Base-by-base conservation (phyloP, 2,888 invertebrate species). In the Volucella bombylans region DNA sequence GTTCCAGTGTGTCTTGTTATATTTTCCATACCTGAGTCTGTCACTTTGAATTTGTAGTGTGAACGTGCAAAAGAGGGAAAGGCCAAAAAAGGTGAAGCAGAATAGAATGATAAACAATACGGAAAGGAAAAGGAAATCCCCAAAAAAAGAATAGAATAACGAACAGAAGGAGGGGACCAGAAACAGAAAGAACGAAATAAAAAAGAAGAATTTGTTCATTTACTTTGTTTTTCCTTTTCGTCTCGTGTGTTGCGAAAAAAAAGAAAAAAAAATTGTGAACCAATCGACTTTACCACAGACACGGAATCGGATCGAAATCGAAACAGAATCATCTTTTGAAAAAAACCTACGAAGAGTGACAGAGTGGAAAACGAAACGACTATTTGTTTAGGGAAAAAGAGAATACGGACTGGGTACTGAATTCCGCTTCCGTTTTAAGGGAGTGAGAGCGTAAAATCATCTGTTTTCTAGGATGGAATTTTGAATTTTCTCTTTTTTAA, bases 381-480 rank as follows among this genome's bases (percentile, higher is more conserved):
- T 59, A 11, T 4, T 11, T 23, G 11, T 9, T 49, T 18, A 4
- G 31, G 4, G 15, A 41, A 38, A 10, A 57, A 81, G 43, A 71
- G 59, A 71, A 69, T 50, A 15, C 54, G 10, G 11, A 12, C 14
- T 41, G 12, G 41, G 45, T 65, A 69, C 72, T 79, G 65, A 31
- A 31, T 79, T 61, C 43, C 45, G 39, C 41, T 59, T 57, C 14
- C 45, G 50, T 52, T 14, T 18, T 12, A 41, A 71, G 18, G 50
- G 50, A 69, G 73, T 45, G 50, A 65, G 78, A 59, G 50, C 55
- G 18, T 14, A 18, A 52, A 76, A 80, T 71, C 85, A 85, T 85
- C 85, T 85, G 85, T 85, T 85, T 76, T 57, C 62, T 72, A 76
- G 61, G 62, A 85, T 80, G 85, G 57, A 62, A 62, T 72, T 65